A percentile compares a stretch with the other conserved stretches of the same genome.
Evolutionary conservation across 2,113 vertebrate species (phyloP).

Genomic region (Donacobius atricapilla): DNA sequence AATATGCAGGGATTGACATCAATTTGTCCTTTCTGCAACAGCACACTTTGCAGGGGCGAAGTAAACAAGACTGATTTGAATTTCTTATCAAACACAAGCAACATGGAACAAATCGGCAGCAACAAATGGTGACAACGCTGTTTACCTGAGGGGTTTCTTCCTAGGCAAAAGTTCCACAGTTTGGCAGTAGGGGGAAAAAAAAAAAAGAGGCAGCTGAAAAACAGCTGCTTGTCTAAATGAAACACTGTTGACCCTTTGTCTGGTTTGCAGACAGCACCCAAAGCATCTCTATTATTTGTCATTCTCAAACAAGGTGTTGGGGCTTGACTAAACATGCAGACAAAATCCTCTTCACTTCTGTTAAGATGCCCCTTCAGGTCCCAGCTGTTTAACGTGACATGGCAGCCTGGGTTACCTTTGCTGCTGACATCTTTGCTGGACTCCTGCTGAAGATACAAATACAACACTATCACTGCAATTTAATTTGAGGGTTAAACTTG

Average conservation of each 20-base stretch:
- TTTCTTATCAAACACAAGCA: not conserved
- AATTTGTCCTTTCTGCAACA: not conserved
- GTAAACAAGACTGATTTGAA: not conserved
- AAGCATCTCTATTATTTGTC: not conserved
- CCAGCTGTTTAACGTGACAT: not conserved
- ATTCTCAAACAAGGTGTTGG: not conserved
- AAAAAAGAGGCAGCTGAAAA: not conserved
- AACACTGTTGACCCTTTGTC: not conserved
- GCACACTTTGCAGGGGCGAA: not conserved
- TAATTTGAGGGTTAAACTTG: not conserved
- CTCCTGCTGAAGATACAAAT: not conserved
- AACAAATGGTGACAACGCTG: not conserved
- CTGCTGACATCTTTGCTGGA: not conserved
- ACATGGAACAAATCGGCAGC: not conserved
- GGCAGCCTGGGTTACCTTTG: not conserved
- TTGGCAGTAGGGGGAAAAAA: not conserved
- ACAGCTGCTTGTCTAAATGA: not conserved
- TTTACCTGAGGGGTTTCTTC: not conserved
- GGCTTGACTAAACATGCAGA: not conserved
- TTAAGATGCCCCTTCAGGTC: not conserved
- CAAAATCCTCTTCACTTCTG: not conserved
- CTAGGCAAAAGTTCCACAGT: not conserved
- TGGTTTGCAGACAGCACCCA: not conserved
- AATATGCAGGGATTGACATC: not conserved
- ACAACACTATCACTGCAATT: rapidly evolving